Evolutionary conservation across 2,113 vertebrate genomes (phyloP), one percentile per base, ranked within the genome.

Genomic region (Colossoma macropomum): DNA sequence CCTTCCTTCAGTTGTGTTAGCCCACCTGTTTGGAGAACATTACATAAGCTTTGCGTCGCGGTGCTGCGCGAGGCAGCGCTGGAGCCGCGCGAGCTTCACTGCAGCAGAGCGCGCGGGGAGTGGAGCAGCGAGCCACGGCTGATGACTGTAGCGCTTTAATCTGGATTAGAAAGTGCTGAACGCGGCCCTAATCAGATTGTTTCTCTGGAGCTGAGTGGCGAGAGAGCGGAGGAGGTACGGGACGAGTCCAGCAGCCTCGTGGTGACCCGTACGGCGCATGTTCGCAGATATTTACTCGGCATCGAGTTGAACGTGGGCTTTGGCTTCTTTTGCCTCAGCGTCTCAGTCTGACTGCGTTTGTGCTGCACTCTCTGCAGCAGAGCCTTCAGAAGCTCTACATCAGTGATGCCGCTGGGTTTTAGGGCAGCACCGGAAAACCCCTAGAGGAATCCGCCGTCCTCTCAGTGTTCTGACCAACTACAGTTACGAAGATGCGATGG

Each of bases 141-240:
- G 45, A 19, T 73, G 27, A 73, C 38, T 30, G 10, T 72, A 71
- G 45, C 75, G 23, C 50, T 45, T 34, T 84, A 73, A 84, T 79
- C 77, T 41, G 48, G 77, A 79, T 84, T 84, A 84, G 48, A 66
- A 65, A 54, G 50, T 54, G 62, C 27, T 25, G 10, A 19, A 68
- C 7, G 68, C 60, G 66, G 80, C 34, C 70, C 16, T 50, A 65
- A 78, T 65, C 45, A 66, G 34, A 28, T 48, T 48, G 60, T 3
- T 28, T 28, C 28, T 34, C 45, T 7, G n/a, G 76, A 65, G 23
- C 41, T 62, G 59, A 19, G 25, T 15, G 17, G 12, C 7, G 38
- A 17, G 15, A 60, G 54, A 77, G 41, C 5, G 28, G 17, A 38
- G n/a, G 54, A 25, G 54, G 16, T 30, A 38, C 54, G 45, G 9